phyloP scores from a whole-genome alignment of 2,888 invertebrate species.

The Anticlea derivata region DNA sequence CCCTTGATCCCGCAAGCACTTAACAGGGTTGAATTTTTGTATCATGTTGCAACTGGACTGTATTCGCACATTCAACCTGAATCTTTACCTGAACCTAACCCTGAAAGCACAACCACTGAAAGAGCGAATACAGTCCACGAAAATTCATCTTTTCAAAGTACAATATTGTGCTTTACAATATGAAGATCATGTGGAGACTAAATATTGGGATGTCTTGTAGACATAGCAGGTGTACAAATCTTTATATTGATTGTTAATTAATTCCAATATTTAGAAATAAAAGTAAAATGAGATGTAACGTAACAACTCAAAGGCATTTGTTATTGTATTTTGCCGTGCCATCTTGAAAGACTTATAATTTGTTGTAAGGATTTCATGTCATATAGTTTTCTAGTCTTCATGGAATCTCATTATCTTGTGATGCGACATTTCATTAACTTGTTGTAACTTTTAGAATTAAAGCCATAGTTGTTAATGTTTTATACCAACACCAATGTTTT shows the following conservation, averaged over 20 bases:
- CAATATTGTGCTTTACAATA: constrained; percentile 57
- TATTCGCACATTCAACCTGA: constrained; percentile 51
- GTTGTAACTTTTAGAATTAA: constrained; percentile 57
- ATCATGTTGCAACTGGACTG: constrained; percentile 70
- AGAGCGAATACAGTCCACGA: constrained; percentile 58
- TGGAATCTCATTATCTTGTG: constrained; percentile 79
- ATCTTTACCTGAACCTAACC: constrained; percentile 19
- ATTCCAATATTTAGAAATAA: constrained; percentile 80
- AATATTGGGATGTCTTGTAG: constrained; percentile 75
- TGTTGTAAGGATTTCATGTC: constrained; percentile 82
- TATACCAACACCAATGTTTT: constrained; percentile 53
- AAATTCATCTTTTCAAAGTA: constrained; percentile 55
- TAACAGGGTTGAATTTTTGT: constrained; percentile 77
- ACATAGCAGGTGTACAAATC: constrained; percentile 79
- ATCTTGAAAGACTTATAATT: constrained; percentile 81
- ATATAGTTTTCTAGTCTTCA: constrained; percentile 83
- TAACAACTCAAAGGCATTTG: constrained; percentile 75
- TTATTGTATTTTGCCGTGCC: constrained; percentile 77
- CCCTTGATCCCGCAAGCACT: constrained; percentile 78
- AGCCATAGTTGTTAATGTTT: constrained; percentile 61
- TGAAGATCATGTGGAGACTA: constrained; percentile 67
- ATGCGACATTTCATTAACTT: constrained; percentile 65
- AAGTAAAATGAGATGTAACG: constrained; percentile 63
- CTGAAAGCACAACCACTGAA: constrained; percentile 29
- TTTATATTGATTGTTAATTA: constrained; percentile 74